These are phyloP conservation scores for Amiota communis DNA, from an alignment of 2,888 invertebrate genomes.

Conservation along the genomic window DNA sequence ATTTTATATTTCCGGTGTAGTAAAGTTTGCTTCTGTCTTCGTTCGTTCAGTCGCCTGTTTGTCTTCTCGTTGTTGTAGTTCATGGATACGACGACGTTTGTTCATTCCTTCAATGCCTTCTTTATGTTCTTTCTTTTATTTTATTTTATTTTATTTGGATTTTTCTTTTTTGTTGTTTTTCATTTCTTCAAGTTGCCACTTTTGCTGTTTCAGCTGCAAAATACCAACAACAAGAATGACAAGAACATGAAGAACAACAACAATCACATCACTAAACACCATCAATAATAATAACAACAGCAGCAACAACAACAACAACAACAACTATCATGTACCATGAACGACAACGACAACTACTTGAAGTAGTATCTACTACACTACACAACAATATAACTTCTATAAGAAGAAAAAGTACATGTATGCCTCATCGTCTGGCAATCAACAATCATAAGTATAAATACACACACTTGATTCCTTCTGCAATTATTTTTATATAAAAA, in stretches of 20 bases:
- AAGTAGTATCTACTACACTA: no score
- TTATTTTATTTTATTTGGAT: slow-evolving; percentile 30
- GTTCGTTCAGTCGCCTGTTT: neutral
- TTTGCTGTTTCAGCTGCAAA: slow-evolving; percentile 66
- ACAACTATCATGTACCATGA: neutral
- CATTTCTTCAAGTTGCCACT: slow-evolving; percentile 30
- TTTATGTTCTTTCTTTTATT: slow-evolving; percentile 1
- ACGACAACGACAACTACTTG: no score
- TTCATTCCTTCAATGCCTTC: slow-evolving; percentile 11
- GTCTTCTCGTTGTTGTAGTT: slow-evolving; percentile 5
- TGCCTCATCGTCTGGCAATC: neutral
- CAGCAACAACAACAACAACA: neutral
- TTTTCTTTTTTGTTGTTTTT: slow-evolving; percentile 26
- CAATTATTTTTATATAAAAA: slow-evolving; percentile 67
- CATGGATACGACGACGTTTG: slow-evolving; percentile 6
- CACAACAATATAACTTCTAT: no score
- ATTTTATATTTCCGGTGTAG: slow-evolving; percentile 73
- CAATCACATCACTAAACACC: neutral
- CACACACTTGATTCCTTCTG: slow-evolving; percentile 49
- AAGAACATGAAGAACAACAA: slow-evolving; percentile 12
- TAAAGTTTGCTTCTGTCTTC: slow-evolving; percentile 39
- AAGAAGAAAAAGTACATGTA: neutral
- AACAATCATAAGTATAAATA: neutral
- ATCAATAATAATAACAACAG: neutral
- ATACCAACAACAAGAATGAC: slow-evolving; percentile 47